These are phyloP conservation scores for Malachius bipustulatus DNA, from an alignment of 2,888 invertebrate genomes.

Conservation along the genomic window DNA sequence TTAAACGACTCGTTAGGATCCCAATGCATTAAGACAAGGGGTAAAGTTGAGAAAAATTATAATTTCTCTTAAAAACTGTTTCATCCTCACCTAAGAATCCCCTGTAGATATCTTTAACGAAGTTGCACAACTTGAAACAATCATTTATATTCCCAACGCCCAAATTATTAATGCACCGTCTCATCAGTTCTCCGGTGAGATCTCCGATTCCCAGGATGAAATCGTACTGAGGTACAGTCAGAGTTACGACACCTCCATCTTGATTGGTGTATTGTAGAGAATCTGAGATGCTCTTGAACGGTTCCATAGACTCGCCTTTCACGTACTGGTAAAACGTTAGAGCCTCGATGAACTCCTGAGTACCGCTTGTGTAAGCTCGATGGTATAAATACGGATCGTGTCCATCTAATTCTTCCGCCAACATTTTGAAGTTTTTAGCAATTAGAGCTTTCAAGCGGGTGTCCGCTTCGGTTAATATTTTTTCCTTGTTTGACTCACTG, in stretches of 20 bases:
- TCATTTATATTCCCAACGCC: constrained; percentile 61
- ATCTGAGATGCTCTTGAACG: constrained; percentile 36
- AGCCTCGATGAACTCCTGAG: constrained; percentile 82
- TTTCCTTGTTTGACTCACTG: constrained; percentile 43
- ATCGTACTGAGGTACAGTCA: constrained; percentile 40
- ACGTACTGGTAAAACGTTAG: constrained; percentile 64
- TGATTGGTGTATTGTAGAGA: constrained; percentile 25
- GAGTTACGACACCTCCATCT: constrained; percentile 14
- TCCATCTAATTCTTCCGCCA: constrained; percentile 61
- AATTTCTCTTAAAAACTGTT: constrained; percentile 4
- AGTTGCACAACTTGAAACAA: constrained; percentile 58
- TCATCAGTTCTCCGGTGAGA: constrained; percentile 83
- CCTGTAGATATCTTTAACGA: constrained; percentile 54
- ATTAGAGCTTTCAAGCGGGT: constrained; percentile 52
- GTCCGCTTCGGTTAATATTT: constrained; percentile 51
- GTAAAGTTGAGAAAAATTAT: not conserved
- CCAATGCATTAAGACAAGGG: not conserved
- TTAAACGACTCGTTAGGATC: too few relatives aligned
- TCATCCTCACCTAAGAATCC: constrained; percentile 44
- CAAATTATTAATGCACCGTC: constrained; percentile 72
- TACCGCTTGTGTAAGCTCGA: constrained; percentile 51
- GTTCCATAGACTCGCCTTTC: constrained; percentile 45
- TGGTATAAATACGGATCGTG: constrained; percentile 60
- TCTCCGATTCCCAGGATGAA: constrained; percentile 73
- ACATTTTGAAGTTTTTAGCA: constrained; percentile 46